These are phyloP conservation scores for Synergus laeviventris DNA, from an alignment of 2,888 invertebrate species.

Conservation along the genomic window DNA sequence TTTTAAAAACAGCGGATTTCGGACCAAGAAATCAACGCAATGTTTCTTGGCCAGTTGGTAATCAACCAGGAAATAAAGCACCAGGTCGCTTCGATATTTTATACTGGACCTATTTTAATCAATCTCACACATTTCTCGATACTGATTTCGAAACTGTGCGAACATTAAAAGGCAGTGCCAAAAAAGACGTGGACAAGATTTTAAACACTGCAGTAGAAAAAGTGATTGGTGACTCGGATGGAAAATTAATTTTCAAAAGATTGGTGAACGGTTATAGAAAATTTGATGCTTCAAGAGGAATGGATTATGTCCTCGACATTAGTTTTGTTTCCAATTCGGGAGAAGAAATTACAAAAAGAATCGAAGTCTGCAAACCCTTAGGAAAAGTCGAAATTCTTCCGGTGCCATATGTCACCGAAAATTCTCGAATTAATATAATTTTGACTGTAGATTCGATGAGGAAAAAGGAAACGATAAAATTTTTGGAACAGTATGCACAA, in stretches of 20 bases:
- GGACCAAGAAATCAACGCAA: conserved; percentile 73
- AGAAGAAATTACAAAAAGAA: conserved; percentile 79
- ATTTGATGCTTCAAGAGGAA: conserved; percentile 90
- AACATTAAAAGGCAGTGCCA: conserved; percentile 81
- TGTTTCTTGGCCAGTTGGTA: conserved; percentile 86
- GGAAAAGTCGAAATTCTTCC: conserved; percentile 92
- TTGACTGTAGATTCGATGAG: conserved; percentile 82
- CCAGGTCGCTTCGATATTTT: conserved; percentile 88
- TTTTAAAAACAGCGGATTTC: conserved; percentile 74
- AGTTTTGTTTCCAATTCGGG: conserved; percentile 78
- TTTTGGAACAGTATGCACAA: conserved; percentile 85
- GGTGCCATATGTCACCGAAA: conserved; percentile 97
- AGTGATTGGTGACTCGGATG: conserved; percentile 77
- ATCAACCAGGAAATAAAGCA: conserved; percentile 82
- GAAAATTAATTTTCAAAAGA: conserved; percentile 78
- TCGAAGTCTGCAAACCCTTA: conserved; percentile 89
- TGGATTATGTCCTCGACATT: conserved; percentile 90
- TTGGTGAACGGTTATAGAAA: conserved; percentile 85
- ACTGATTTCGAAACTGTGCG: conserved; percentile 86
- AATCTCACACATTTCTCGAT: conserved; percentile 87
- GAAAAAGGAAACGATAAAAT: conserved; percentile 79
- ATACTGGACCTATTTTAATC: conserved; percentile 92
- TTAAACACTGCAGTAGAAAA: conserved; percentile 77
- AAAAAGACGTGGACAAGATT: conserved; percentile 82
- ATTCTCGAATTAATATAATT: conserved; percentile 87